Percentiles rank a stretch among this genome's conserved stretches.
These are phyloP conservation scores for Drosophila insularis DNA, from an alignment of 1,140 invertebrate species.

Conservation along the genomic window DNA sequence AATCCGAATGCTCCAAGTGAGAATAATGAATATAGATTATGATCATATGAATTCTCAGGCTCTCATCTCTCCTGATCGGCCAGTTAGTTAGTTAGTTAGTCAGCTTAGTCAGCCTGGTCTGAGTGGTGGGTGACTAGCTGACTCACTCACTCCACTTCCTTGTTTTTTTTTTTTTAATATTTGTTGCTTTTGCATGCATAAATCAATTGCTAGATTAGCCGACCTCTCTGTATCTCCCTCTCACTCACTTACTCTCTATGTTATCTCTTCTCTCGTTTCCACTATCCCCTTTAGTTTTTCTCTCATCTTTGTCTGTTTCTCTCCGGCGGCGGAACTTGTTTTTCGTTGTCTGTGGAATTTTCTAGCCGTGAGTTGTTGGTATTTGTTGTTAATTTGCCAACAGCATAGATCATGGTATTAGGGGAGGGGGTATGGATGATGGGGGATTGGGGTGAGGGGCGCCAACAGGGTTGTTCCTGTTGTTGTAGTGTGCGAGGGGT, in stretches of 20 bases:
- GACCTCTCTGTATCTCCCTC: background rate
- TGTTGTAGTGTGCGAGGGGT: slow-evolving; percentile 7
- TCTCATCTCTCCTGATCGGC: background rate
- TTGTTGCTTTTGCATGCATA: slow-evolving; percentile 62
- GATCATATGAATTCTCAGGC: no score
- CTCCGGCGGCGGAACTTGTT: slow-evolving; percentile 52
- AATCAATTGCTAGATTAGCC: slow-evolving; percentile 47
- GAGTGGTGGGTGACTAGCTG: slow-evolving; percentile 36
- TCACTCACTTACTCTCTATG: background rate
- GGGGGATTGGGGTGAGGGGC: no score
- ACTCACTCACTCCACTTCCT: slow-evolving; percentile 67
- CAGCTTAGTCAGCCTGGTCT: background rate
- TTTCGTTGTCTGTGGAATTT: slow-evolving; percentile 54
- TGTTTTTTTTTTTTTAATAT: slow-evolving; percentile 38
- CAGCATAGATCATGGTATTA: background rate
- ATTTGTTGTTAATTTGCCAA: slow-evolving; percentile 46
- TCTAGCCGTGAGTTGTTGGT: slow-evolving; percentile 47
- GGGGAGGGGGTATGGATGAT: no score
- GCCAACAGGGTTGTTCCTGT: background rate
- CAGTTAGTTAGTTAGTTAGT: slow-evolving; percentile 2
- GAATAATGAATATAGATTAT: no score
- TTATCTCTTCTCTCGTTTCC: slow-evolving; percentile 6
- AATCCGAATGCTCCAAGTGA: no score
- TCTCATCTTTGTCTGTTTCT: background rate
- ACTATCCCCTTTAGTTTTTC: background rate